Conservation (phyloP, 1,140 invertebrate genomes). For the Sipha flava region DNA sequence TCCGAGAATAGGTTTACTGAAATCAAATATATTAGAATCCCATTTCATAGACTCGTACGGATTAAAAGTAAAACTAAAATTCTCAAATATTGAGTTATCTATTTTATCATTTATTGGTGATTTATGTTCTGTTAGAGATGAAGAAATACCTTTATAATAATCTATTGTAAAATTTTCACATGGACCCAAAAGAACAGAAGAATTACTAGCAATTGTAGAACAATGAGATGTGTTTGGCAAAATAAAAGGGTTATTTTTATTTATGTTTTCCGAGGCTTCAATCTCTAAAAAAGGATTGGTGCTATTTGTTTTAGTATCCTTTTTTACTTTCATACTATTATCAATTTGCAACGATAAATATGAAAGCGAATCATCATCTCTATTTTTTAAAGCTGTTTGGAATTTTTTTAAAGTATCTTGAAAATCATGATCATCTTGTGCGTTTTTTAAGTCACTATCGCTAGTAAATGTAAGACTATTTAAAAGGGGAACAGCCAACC, state of each 20-base stretch:
- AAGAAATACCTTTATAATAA: constrained; percentile 48
- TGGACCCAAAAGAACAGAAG: constrained; percentile 48
- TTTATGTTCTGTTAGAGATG: constrained; percentile 38
- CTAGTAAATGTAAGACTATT: constrained; percentile 46
- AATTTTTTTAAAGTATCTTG: constrained; percentile 50
- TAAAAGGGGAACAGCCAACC: constrained; percentile 25
- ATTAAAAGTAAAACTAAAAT: constrained; percentile 27
- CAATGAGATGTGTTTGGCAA: constrained; percentile 8
- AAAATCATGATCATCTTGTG: constrained; percentile 49
- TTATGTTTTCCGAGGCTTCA: constrained; percentile 42
- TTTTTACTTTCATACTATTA: constrained; percentile 10
- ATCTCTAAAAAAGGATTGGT: constrained; percentile 42
- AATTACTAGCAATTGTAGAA: constrained; percentile 8
- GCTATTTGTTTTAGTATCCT: neutral
- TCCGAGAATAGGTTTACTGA: neutral
- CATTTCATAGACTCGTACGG: constrained; percentile 19
- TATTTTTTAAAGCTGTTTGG: constrained; percentile 40
- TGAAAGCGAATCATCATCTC: constrained; percentile 34
- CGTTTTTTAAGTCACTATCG: constrained; percentile 50
- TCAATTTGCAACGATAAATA: constrained; percentile 26
- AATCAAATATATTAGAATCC: constrained; percentile 21
- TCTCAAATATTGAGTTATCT: constrained; percentile 23
- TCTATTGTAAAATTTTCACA: constrained; percentile 50
- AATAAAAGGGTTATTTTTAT: constrained; percentile 33
- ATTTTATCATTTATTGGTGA: constrained; percentile 36